Evolutionary conservation across 2,113 vertebrate genomes (phyloP), one percentile per base, ranked within the genome.

Genomic region (Platysteira castanea): DNA sequence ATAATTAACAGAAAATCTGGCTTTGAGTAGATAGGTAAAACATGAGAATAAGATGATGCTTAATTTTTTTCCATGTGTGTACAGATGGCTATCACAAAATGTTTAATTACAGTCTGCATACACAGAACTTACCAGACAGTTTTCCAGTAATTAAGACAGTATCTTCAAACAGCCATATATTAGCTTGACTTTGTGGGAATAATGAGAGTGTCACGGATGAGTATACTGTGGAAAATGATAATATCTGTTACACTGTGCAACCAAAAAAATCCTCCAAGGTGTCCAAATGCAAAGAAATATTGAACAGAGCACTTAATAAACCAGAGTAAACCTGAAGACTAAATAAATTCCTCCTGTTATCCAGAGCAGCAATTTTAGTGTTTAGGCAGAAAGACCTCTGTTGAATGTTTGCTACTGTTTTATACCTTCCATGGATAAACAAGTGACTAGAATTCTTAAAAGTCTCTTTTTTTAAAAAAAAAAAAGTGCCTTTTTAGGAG

Each of bases 131-230:
- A 99, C 99, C 99, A 93, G 98, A 98, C 80, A 98, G 95, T 98
- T 99, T 99, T 90, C 98, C 98, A 69, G 98, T 99, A 96, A 99
- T 98, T 92, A 99, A 97, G 93, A 99, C 94, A 21, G 98, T 98
- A 77, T 99, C 99, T 95, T 99, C 98, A 97, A 99, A 99, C 21
- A 99, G 97, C 99, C 99, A 99, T 92, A 99, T 97, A 97, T 99
- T 99, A 78, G 99, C 99, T 97, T 98, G 99, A 87, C 96, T 99
- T 98, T 98, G 97, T n/a, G 98, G 97, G 42, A 98, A 97, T 82
- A 99, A 97, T 1, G 98, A 98, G 92, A 99, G 96, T 0, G 98
- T 99, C 92, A 99, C 97, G 3, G 99, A 99, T 0, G 99, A 99
- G 94, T 99, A 99, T 95, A 99, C 99, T 99, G 97, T 67, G 95